These are phyloP conservation scores for Columba guinea DNA, from an alignment of 2,797 vertebrate species.

Conservation along the genomic window DNA sequence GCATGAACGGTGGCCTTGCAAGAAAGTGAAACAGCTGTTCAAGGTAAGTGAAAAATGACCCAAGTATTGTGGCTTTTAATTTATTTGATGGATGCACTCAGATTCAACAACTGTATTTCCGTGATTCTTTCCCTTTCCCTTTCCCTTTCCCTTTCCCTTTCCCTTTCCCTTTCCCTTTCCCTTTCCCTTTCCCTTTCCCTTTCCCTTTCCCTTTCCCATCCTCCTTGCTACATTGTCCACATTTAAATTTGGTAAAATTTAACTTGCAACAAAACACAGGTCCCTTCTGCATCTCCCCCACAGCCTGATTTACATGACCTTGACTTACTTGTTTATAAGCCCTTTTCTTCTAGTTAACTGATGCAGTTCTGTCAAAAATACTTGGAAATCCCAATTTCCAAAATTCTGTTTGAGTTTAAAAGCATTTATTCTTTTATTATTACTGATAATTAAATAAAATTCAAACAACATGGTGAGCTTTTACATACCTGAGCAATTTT, in stretches of 20 bases:
- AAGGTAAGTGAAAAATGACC: constrained; percentile 13
- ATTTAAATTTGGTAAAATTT: background rate
- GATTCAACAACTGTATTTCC: background rate
- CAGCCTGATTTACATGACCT: background rate
- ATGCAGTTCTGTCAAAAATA: background rate
- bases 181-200: too few species aligned
- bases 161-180: too few species aligned
- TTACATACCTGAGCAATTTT: background rate
- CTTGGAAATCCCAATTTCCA: background rate
- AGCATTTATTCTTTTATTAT: background rate
- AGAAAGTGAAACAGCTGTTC: background rate
- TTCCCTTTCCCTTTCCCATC: background rate
- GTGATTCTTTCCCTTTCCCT: background rate
- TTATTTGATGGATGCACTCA: constrained; percentile 21
- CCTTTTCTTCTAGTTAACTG: background rate
- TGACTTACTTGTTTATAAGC: background rate
- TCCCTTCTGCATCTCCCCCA: background rate
- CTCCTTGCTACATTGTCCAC: background rate
- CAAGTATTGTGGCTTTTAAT: background rate
- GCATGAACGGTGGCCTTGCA: background rate
- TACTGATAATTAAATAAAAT: background rate
- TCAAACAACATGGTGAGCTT: background rate
- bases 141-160: background rate
- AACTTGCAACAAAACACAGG: background rate
- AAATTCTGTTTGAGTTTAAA: background rate